Percentiles rank a stretch among this genome's conserved stretches.
Evolutionary conservation across 2,888 invertebrate genomes (phyloP).

Genomic region (Anaspis maculata): DNA sequence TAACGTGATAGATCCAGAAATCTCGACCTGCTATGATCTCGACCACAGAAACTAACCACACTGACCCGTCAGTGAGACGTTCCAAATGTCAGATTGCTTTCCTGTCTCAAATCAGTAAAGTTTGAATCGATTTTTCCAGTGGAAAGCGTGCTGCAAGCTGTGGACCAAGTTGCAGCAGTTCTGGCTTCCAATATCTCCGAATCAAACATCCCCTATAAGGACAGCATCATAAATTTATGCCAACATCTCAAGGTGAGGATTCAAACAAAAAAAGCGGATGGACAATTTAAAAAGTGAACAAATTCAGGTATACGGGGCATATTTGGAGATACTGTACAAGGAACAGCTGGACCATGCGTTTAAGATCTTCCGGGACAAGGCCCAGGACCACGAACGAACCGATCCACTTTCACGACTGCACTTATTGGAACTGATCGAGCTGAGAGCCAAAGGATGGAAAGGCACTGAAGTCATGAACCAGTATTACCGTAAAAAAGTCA

Average conservation of each 20-base stretch:
- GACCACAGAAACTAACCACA: too few relatives aligned
- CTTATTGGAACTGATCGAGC: conserved; percentile 85
- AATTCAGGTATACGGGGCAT: conserved; percentile 55
- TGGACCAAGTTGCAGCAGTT: conserved; percentile 72
- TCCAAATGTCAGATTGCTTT: not conserved
- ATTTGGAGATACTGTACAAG: conserved; percentile 74
- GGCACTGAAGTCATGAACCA: conserved; percentile 75
- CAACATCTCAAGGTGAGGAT: conserved; percentile 68
- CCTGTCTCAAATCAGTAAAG: too few relatives aligned
- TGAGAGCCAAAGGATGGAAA: conserved; percentile 87
- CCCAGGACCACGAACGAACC: conserved; percentile 79
- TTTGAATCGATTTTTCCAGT: too few relatives aligned
- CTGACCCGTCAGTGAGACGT: not conserved
- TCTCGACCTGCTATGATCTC: too few relatives aligned
- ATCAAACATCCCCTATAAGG: conserved; percentile 52
- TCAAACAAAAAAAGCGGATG: too few relatives aligned
- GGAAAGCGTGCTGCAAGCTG: conserved; percentile 73
- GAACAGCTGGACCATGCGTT: conserved; percentile 80
- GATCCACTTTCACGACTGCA: conserved; percentile 80
- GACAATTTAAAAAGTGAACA: not conserved
- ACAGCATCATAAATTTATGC: conserved; percentile 69
- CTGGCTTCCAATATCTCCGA: conserved; percentile 68
- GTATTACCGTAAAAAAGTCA: conserved; percentile 62
- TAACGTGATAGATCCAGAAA: too few relatives aligned
- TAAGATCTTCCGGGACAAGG: conserved; percentile 81